Base-by-base conservation (phyloP, 2,113 vertebrate genomes). In the Puntigrus tetrazona region DNA sequence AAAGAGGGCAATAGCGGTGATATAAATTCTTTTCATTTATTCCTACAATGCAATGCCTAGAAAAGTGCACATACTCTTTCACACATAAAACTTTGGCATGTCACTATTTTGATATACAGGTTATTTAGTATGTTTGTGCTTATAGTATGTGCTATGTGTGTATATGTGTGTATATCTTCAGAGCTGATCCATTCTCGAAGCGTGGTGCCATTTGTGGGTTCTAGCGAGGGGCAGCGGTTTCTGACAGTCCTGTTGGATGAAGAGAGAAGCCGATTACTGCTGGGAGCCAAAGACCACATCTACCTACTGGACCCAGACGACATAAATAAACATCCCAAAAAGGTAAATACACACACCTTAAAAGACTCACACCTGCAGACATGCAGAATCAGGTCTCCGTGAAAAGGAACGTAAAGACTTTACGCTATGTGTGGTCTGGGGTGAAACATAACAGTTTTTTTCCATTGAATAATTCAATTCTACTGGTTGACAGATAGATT, bases 201-300 rank as follows among this genome's bases (percentile, higher is more conserved):
- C 90, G 95, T 96, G 10, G 93, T 96, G 84, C 93, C 96, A 63
- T 97, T 98, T 91, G 79, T 96, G 93, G 96, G 96, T 61, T 95
- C 96, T 41, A 87, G 93, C 0, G 96, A 96, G 78, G 96, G 96
- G 47, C 93, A 97, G 87, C 96, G 96, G 92, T 97, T 97, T 92
- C 97, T 96, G 89, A 96, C 96, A 0, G 91, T 99, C 89, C 93
- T 99, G 84, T 86, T 99, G 89, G 98, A 99, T 85, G 98, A 99
- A 89, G 98, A 99, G 93, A 95, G 95, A 86, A 94, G 96, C 82
- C 93, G 93, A 73, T 93, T 99, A 86, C 91, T 99, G 18, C 91
- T 97, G 2, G 98, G 98, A 81, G 94, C 95, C 89, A 96, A 94
- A 89, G 97, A 99, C 84, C 95, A 98, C 91, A 90, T 99, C 90